Evolutionary conservation across 1,140 invertebrate species (phyloP).

Genomic region (Steinernema feltiae): DNA sequence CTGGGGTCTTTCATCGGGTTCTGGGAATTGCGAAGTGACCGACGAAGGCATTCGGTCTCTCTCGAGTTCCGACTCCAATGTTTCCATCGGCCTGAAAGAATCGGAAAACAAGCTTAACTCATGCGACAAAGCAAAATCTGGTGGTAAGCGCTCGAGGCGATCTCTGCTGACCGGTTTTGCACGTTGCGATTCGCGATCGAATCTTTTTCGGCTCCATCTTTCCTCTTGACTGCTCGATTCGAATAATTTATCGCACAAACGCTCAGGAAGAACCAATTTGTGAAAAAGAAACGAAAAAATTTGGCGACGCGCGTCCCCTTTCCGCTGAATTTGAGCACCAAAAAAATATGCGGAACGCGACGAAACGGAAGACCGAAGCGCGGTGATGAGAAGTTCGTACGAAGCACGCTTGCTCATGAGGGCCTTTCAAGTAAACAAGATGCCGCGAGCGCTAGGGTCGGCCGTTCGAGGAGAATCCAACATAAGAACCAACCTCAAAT

Average conservation of each 20-base stretch:
- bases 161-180: slow-evolving; percentile 5
- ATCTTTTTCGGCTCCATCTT: not conserved
- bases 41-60: not conserved
- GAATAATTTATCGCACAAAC: slow-evolving; percentile 10
- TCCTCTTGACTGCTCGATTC: not conserved
- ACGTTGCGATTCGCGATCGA: slow-evolving; percentile 13
- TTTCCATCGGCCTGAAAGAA: not conserved
- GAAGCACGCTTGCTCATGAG: too few relatives aligned
- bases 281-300: not conserved
- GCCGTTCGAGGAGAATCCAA: not conserved
- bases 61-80: not conserved
- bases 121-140: not conserved
- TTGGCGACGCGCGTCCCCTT: not conserved
- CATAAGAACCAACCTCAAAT: slow-evolving; percentile 3
- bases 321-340: not conserved
- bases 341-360: not conserved
- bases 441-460: too few relatives aligned
- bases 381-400: not conserved
- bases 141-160: slow-evolving; percentile 6
- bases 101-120: not conserved
- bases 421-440: too few relatives aligned
- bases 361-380: not conserved
- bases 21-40: not conserved
- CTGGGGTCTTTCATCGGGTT: not conserved
- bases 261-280: not conserved